Evolutionary conservation across 2,797 vertebrate species (phyloP).

Genomic region (Dermochelys coriacea): DNA sequence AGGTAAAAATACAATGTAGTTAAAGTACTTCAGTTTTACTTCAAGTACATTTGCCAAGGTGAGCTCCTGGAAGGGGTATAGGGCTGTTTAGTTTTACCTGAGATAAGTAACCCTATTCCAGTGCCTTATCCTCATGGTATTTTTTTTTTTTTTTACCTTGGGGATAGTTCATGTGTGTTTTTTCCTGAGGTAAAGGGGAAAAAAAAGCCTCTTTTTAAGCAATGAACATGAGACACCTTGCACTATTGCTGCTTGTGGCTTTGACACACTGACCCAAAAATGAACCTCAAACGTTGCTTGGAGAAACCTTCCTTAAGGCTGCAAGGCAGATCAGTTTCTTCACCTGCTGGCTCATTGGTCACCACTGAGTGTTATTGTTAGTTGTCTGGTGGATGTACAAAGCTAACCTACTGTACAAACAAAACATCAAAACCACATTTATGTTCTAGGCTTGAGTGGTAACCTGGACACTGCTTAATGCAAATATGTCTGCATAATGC

Average conservation of each 20-base stretch:
- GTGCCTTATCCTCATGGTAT: background rate
- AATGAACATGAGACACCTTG: background rate
- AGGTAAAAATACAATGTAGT: background rate
- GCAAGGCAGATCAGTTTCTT: background rate
- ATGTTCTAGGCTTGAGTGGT: background rate
- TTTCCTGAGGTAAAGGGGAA: background rate
- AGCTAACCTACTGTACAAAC: no score
- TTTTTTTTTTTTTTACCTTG: no score
- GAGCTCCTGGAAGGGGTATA: no score
- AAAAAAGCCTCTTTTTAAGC: background rate
- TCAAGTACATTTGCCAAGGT: no score
- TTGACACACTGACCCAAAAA: background rate
- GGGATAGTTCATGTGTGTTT: no score
- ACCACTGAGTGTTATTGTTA: background rate
- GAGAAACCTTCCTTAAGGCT: background rate
- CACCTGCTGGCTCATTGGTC: background rate
- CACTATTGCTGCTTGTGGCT: no score
- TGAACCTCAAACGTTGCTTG: background rate
- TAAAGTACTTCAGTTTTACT: no score
- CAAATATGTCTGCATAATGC: background rate
- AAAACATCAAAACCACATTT: background rate
- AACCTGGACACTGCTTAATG: background rate
- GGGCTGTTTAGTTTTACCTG: no score
- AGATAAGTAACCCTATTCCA: background rate
- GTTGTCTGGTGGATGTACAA: background rate